Base-by-base conservation (phyloP, 2,888 invertebrate genomes). In the Drosophila algonquin region DNA sequence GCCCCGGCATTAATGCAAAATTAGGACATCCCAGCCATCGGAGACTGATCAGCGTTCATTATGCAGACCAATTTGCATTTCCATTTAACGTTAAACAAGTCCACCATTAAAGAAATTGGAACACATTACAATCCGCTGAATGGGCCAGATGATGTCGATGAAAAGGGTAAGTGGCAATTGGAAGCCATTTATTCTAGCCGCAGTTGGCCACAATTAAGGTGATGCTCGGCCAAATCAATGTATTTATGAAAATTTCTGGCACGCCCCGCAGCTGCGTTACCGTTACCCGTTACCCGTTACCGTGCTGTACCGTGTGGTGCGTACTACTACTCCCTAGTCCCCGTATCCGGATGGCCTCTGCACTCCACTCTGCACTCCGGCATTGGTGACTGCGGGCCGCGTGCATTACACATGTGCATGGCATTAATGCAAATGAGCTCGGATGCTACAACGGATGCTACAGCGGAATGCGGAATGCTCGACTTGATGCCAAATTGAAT, bases 371-470 rank as follows among this genome's bases (percentile, higher is more conserved):
- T 18, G 18, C 18, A 18, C 18, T 18, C 18, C 27, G 27, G 8
- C 30, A 2, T 21, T 24, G 6, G 16, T 16, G 44, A 35, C 40
- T 45, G 46, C 27, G 27, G 27, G 10, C 30, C 32, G 35, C 16
- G 21, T 10, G 40, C 32, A 54, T 35, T 27, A 55, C 75, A 73
- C 82, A 87, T 85, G 80, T 84, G 81, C 76, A 63, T 50, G 45
- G 79, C 76, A 79, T 87, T 87, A 81, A 84, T 87, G 85, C 87
- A 79, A 81, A 81, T 84, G 76, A 68, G 50, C n/a, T 27, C 44
- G 65, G 30, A 52, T 52, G 52, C 61, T 35, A 24, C 10, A 46
- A 12, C 55, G 64, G 21, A 57, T 62, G 48, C 21, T 21, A 1
- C 21, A 21, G 21, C 71, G 74, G 53, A 72, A 18, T 18, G 21